phyloP scores from a whole-genome alignment of 1,140 invertebrate species.

The Chymomyza costata region DNA sequence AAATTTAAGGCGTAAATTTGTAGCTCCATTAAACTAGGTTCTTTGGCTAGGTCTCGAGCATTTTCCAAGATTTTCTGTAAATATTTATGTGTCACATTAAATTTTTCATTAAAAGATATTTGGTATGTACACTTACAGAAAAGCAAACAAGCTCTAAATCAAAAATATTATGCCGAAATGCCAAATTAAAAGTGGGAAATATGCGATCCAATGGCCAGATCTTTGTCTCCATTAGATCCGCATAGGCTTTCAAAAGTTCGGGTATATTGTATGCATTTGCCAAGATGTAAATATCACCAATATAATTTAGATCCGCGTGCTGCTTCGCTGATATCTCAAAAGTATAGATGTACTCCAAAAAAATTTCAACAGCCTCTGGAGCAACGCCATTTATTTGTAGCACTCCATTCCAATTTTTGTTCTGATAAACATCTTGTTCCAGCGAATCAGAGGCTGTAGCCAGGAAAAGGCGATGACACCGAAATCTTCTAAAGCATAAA shows the following conservation, averaged over 20 bases:
- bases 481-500: constrained; percentile 43
- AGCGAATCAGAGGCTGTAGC: constrained; percentile 47
- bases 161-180: constrained; percentile 38
- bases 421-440: constrained; percentile 41
- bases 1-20: constrained; percentile 42
- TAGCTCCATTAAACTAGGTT: constrained; percentile 21
- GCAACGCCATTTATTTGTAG: constrained; percentile 46
- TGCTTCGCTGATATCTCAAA: constrained; percentile 24
- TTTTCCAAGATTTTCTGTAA: constrained; percentile 38
- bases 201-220: constrained; percentile 30
- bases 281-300: constrained; percentile 38
- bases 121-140: constrained; percentile 12
- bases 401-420: constrained; percentile 40
- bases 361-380: constrained; percentile 45
- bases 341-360: constrained; percentile 47
- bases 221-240: constrained; percentile 6
- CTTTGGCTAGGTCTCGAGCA: not conserved
- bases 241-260: constrained; percentile 28
- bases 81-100: not conserved
- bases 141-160: constrained; percentile 35
- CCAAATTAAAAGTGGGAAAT: constrained; percentile 41
- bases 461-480: constrained; percentile 41
- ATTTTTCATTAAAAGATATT: not conserved
- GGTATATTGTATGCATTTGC: constrained; percentile 42
- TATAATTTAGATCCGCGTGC: constrained; percentile 2